Base-by-base conservation (phyloP, 2,888 invertebrate genomes). In the Aelia acuminata region DNA sequence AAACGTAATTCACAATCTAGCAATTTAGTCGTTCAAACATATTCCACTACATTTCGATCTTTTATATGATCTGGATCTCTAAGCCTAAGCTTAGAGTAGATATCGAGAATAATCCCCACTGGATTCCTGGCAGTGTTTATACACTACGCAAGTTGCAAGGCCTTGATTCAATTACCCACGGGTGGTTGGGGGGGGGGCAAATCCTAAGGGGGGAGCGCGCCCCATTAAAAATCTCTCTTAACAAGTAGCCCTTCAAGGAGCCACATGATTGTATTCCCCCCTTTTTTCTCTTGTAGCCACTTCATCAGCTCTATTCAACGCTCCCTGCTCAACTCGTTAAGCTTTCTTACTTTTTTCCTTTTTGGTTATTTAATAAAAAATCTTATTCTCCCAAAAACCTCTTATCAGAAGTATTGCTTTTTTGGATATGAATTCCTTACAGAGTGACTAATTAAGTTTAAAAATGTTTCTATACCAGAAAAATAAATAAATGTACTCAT, bases 241-340 rank as follows among this genome's bases (percentile, higher is more conserved):
- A 80, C 80, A 80, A 80, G 80, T 80, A 80, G 80, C 80, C 80
- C n/a, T 80, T 80, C 80, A 39, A 80, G 43, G 80, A 43, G 80
- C 43, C 80, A 80, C 43, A 39, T 39, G 43, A 47, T 80, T 80
- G 43, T 80, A n/a, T 80, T 80, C 80, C 43, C 75, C 80, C 22
- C 43, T 4, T 26, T 18, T 3, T 4, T 35, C 75, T 75, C 43
- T 43, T 39, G 43, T 75, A 75, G 75, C 75, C 43, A 39, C 80
- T 80, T 80, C 80, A 80, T 80, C 80, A 80, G 80, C 80, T 22
- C 80, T n/a, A 80, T 80, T 80, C 80, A 80, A n/a, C n/a, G 43
- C 80, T 43, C n/a, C n/a, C 80, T 80, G 22, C 18, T 70, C 35
- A 70, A 70, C 63, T 70, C 22, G 31, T 70, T 70, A 26, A 35